Evolutionary conservation across 1,140 invertebrate genomes (phyloP).

Genomic region (Solenopsis fugax): DNA sequence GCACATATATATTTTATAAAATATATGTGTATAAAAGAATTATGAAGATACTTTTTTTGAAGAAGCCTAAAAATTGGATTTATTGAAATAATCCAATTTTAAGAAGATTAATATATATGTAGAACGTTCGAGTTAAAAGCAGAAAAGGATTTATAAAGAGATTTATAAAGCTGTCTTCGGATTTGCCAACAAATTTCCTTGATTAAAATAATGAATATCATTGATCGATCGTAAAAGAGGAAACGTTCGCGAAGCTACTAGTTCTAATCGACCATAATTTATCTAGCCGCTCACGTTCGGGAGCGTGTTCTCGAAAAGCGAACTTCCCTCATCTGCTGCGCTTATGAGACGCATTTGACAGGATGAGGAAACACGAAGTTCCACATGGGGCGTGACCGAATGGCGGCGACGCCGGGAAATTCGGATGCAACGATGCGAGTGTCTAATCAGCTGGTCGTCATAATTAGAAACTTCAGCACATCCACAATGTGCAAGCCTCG

Average conservation of each 20-base stretch:
- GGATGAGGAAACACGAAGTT: slow-evolving; percentile 60
- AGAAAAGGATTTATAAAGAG: neutral
- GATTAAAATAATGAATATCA: slow-evolving; percentile 27
- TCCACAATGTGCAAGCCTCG: slow-evolving; percentile 53
- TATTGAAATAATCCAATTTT: neutral
- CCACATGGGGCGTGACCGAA: slow-evolving; percentile 61
- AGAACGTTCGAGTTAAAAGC: neutral
- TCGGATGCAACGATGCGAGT: slow-evolving; percentile 53
- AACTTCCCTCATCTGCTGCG: slow-evolving; percentile 47
- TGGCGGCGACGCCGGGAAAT: slow-evolving; percentile 39
- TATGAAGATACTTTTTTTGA: neutral
- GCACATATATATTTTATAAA: neutral
- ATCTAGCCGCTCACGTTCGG: slow-evolving; percentile 30
- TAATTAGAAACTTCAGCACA: slow-evolving; percentile 60
- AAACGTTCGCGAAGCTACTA: slow-evolving; percentile 13
- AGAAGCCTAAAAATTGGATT: neutral
- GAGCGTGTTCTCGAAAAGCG: slow-evolving; percentile 51
- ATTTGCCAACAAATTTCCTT: slow-evolving; percentile 4
- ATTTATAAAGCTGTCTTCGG: neutral
- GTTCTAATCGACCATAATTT: slow-evolving; percentile 35
- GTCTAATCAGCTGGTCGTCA: slow-evolving; percentile 57
- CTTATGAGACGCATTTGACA: slow-evolving; percentile 57
- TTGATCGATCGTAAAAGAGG: slow-evolving; percentile 5
- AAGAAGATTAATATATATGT: neutral
- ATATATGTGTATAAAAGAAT: neutral